Evolutionary conservation across 2,888 invertebrate species (phyloP), one percentile per base, ranked within the genome.

Genomic region (Pyrochroa serraticornis): DNA sequence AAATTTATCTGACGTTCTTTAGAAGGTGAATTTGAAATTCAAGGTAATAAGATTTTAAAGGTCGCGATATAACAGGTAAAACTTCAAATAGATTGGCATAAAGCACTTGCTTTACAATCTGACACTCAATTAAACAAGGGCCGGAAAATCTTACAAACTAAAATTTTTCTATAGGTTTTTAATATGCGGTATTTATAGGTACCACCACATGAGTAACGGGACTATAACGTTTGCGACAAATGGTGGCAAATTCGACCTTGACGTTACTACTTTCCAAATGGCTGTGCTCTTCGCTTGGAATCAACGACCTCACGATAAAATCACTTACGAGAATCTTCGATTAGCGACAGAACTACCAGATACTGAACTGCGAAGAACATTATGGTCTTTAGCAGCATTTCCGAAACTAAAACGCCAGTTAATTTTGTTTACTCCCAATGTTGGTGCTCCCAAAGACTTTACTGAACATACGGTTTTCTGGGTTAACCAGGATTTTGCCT

Each of bases 181-280:
- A 3, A 37, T 37, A 7, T 12, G 9, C 12, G 7, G 6, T 45
- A 10, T 42, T 39, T 42, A 84, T 49, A 79, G 78, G 78, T 80
- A 98, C 80, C 98, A 99, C 81, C 97, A 98, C 75, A 98, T 98
- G 97, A 97, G 97, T 65, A 98, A 98, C 81, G 99, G 98, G 69
- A 97, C 97, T 60, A 95, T 99, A 69, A 95, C 95, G 14, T 98
- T 98, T 82, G 87, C 89, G 0, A 97, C 96, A 78, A 87, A 90
- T 67, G 88, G 93, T 50, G 98, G 97, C 0, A 89, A 93, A 69
- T 99, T 93, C 81, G 99, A 99, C 81, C 83, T 99, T 70, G 99
- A 99, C 77, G 97, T 99, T 5, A 99, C 98, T 8, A 98, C 99
- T 22, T 98, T 98, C 81, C 99, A 99, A 87, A 97, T 99, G 97